A percentile compares a stretch with the other conserved stretches of the same genome.
Evolutionary conservation across 1,140 invertebrate genomes (phyloP).

Genomic region (Sinella curviseta): DNA sequence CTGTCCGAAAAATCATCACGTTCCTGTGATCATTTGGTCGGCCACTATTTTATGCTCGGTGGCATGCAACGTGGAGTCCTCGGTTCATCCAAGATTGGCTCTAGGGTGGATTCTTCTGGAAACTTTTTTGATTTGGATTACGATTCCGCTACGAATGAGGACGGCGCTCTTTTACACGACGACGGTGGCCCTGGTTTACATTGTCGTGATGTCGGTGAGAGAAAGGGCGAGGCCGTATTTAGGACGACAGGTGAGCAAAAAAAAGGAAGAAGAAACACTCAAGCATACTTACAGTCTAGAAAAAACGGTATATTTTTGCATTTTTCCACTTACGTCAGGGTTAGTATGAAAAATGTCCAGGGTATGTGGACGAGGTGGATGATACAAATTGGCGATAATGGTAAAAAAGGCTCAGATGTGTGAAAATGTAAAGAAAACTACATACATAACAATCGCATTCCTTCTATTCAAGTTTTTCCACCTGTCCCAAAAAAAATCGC

Average conservation of each 20-base stretch:
- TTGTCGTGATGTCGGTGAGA: slow-evolving; percentile 60
- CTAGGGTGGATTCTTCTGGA: slow-evolving; percentile 78
- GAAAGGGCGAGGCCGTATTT: slow-evolving; percentile 54
- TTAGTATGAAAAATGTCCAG: no score
- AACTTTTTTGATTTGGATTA: slow-evolving; percentile 81
- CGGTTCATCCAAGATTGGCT: slow-evolving; percentile 59
- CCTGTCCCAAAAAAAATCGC: no score
- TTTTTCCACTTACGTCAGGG: no score
- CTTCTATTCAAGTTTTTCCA: no score
- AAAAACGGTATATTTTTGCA: no score
- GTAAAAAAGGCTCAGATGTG: no score
- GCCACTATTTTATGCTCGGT: slow-evolving; percentile 40
- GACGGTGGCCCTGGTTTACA: slow-evolving; percentile 62
- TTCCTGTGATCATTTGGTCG: slow-evolving; percentile 46
- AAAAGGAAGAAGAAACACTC: neutral
- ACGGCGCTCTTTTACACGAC: slow-evolving; percentile 60
- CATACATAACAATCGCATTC: no score
- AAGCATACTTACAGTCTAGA: no score
- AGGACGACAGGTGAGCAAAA: slow-evolving; percentile 59
- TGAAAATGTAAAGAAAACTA: no score
- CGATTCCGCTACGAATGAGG: slow-evolving; percentile 70
- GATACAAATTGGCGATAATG: no score
- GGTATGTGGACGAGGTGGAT: no score
- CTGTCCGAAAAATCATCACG: slow-evolving; percentile 42
- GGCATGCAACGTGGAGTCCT: slow-evolving; percentile 54